Evolutionary conservation across 1,140 invertebrate genomes (phyloP), one percentile per base, ranked within the genome.

Genomic region (Choristoneura fumiferana): DNA sequence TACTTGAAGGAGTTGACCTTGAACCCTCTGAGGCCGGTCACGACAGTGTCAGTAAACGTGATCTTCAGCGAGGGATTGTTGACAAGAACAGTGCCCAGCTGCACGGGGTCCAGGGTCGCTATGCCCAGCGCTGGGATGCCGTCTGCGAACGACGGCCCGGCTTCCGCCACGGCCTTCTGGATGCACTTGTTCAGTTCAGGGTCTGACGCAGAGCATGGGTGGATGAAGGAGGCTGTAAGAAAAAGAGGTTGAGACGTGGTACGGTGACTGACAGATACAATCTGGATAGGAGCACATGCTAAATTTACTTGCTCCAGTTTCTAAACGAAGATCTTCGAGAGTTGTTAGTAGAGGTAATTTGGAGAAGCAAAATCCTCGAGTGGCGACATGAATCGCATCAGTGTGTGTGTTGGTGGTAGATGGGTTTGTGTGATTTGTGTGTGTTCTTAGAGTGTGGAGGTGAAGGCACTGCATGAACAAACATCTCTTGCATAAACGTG

Each of bases 171-270:
- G 8, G 84, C 77, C 33, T 86, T 76, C 38, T 87, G 69, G 0
- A 92, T 71, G 62, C 92, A 93, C 58, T 88, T 74, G 64, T 84
- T 85, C 6, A 92, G 60, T 0, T 91, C 76, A 0, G 90, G 89
- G 58, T 91, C 90, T 15, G 87, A 87, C 43, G 80, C 76, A 10
- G 84, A 85, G 70, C 92, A 93, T 8, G 90, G 65, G 17, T 79
- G 85, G 33, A 92, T 84, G 78, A 90, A 92, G 0, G 87, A 75
- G 2, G 92, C 92, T 93, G 85, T 34, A 88, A 86, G 58, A 58
- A 54, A 59, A 57, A 59, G n/a, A 4, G 1, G 18, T 17, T n/a
- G n/a, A n/a, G n/a, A n/a, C n/a, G n/a, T n/a, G n/a, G n/a, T n/a
- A n/a, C n/a, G n/a, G n/a, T n/a, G n/a, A n/a, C n/a, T n/a, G n/a